phyloP scores from a whole-genome alignment of 30 jellyfish, hydroid and myxozoan species.

The Mastigias papua region DNA sequence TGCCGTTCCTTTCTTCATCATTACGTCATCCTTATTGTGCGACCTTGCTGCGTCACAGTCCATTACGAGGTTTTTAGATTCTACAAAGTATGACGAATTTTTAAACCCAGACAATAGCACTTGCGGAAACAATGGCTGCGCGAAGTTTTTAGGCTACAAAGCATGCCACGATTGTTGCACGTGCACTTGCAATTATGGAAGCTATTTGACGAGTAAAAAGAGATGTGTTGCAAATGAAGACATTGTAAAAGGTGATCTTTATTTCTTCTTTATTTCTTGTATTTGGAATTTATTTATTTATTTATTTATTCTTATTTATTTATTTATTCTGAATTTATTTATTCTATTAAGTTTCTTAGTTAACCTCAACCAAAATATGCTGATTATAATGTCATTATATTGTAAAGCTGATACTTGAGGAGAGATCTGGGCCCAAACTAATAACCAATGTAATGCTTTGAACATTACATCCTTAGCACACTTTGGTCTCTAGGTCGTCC shows the following conservation, averaged over 20 bases:
- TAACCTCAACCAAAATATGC: no score
- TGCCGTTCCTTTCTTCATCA: no score
- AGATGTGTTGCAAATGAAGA: slow-evolving; percentile 8
- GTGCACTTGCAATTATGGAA: slow-evolving; percentile 46
- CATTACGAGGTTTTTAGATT: neutral
- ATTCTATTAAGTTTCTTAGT: no score
- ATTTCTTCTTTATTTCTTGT: neutral
- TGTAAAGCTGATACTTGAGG: no score
- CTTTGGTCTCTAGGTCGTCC: no score
- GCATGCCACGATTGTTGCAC: slow-evolving; percentile 26
- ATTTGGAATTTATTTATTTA: neutral
- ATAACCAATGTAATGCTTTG: no score
- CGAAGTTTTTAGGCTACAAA: slow-evolving; percentile 12
- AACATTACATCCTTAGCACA: no score
- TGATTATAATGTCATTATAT: no score
- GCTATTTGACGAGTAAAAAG: slow-evolving; percentile 10
- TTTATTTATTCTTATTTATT: no score
- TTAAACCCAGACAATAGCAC: slow-evolving; percentile 22
- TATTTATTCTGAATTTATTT: no score
- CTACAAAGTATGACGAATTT: slow-evolving; percentile 17
- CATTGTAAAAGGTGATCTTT: slow-evolving; percentile 24
- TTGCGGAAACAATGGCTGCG: slow-evolving; percentile 16
- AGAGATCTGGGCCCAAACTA: no score
- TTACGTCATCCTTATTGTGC: neutral
- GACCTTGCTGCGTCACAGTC: neutral